phyloP scores from a whole-genome alignment of 2,113 vertebrate species.

The Protobothrops mucrosquamatus region DNA sequence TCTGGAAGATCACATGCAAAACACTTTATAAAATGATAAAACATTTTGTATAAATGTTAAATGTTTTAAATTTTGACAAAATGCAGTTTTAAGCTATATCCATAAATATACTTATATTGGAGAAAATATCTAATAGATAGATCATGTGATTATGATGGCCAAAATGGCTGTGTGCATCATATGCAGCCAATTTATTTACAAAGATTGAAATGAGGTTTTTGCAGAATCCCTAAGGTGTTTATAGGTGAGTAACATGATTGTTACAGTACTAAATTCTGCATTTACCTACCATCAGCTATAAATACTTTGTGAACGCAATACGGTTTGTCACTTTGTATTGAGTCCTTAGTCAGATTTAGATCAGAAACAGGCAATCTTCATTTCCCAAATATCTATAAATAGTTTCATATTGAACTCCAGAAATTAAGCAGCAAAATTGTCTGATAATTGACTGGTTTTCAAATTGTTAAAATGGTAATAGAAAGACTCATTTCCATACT shows the following conservation, averaged over 20 bases:
- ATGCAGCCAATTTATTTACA: neutral
- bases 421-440: neutral
- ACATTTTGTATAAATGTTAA: slow-evolving; percentile 32
- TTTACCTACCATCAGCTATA: neutral
- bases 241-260: neutral
- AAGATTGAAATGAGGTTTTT: too few species aligned
- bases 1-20: slow-evolving; percentile 56
- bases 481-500: neutral
- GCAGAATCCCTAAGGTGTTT: neutral
- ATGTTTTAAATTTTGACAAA: slow-evolving; percentile 53
- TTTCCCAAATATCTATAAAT: neutral
- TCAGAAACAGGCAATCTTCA: neutral
- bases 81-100: slow-evolving; percentile 22
- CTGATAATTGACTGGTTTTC: neutral
- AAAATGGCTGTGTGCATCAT: neutral
- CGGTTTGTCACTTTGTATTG: neutral
- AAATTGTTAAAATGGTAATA: neutral
- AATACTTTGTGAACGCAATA: neutral
- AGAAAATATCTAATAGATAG: neutral
- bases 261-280: neutral
- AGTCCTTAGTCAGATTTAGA: neutral
- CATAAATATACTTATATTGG: slow-evolving; percentile 13
- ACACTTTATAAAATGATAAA: slow-evolving; percentile 46
- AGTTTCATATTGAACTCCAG: neutral
- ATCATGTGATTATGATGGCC: slow-evolving; percentile 14